Base-by-base conservation (phyloP, 2,797 vertebrate species). In the Danio albolineatus region DNA sequence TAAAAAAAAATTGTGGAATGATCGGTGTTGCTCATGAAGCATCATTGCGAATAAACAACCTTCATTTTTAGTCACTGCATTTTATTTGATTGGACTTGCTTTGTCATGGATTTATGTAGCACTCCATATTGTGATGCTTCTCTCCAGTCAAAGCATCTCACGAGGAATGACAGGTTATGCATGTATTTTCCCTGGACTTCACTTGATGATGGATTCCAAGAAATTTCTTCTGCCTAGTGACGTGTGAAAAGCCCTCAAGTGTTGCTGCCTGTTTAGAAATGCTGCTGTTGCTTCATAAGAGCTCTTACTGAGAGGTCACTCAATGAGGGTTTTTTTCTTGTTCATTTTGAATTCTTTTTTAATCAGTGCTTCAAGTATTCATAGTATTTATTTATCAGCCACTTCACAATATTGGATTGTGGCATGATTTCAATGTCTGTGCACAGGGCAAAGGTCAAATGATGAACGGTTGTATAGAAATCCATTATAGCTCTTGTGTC, bases 201-300 rank as follows among this genome's bases (percentile, higher is more conserved):
- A 46, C 17, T 76, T 28, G 49, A 19, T 72, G 69, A 72, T 67
- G 21, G 62, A 69, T 77, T 77, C 43, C 10, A 57, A 38, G 49
- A 59, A 49, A 59, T 8, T 14, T 48, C 4, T 36, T 10, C 48
- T 10, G 65, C 44, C 44, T 36, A 21, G 19, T 60, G 54, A 19
- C n/a, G 38, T 70, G 65, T 78, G 54, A 78, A 77, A 21, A 39
- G n/a, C 61, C 16, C 75, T 10, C 21, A 53, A 78, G 76, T 49
- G 54, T 60, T 78, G 13, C 10, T 10, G 17, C 5, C 39, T 56
- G 10, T 48, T 6, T 43, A 56, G 62, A 6, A 67, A 19, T 46
- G 19, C 7, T 57, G 1, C 51, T 44, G 16, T 4, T 10, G 7
- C n/a, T 67, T 57, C 7, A 44, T 4, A 43, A 43, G 39, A 28